A percentile compares a stretch with the other conserved stretches of the same genome.
Conservation (phyloP, 2,797 vertebrate species). For the Acanthis flammea region DNA sequence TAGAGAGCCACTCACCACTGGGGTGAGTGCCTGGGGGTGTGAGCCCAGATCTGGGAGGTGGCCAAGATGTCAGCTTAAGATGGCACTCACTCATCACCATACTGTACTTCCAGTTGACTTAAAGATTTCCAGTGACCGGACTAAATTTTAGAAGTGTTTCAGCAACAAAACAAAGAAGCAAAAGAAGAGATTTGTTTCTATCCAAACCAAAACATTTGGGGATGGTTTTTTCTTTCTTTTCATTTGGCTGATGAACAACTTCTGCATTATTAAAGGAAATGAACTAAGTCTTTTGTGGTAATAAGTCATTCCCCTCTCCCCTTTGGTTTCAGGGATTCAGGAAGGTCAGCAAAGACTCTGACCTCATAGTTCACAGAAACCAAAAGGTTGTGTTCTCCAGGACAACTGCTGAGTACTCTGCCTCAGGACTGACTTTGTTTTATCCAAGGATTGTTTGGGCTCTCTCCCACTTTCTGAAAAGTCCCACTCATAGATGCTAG, state of each 20-base stretch:
- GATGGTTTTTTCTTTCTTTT: background rate
- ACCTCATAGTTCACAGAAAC: background rate
- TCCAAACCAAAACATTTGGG: background rate
- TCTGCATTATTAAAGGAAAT: background rate
- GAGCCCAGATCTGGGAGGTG: background rate
- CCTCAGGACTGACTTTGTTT: background rate
- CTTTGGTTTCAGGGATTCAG: background rate
- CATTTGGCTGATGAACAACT: background rate
- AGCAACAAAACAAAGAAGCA: background rate
- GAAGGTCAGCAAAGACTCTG: background rate
- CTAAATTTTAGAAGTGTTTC: background rate
- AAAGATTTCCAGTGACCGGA: background rate
- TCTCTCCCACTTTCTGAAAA: background rate
- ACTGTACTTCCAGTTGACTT: background rate
- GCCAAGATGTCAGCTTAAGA: background rate
- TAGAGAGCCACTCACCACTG: background rate
- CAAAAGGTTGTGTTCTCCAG: background rate
- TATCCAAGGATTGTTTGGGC: background rate
- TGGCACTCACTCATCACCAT: background rate
- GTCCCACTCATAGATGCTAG: background rate
- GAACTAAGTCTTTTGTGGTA: background rate
- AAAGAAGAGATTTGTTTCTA: background rate
- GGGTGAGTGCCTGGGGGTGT: background rate
- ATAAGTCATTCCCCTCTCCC: background rate
- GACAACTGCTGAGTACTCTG: background rate